Conservation (phyloP, 64 coral and sea anemone species). For the Catalaphyllia jardinei region DNA sequence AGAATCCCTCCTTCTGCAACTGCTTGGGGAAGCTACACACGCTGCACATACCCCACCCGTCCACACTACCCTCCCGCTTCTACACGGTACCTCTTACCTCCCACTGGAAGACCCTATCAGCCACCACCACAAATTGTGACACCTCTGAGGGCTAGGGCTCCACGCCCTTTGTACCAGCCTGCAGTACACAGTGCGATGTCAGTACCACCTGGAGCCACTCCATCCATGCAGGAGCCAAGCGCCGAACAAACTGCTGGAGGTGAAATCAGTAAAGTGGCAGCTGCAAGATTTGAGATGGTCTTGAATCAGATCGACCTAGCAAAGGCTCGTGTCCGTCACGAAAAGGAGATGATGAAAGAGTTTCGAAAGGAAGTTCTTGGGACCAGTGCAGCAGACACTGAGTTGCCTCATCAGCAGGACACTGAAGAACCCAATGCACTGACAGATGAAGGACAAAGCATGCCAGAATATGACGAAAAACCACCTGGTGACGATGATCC, state of each 20-base stretch:
- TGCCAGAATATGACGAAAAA: constrained; percentile 45
- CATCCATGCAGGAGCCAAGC: constrained; percentile 18
- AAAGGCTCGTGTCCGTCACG: constrained; percentile 41
- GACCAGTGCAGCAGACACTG: not conserved
- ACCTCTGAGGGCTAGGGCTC: not conserved
- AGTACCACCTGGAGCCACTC: not conserved
- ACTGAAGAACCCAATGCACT: constrained; percentile 43
- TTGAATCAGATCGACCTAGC: constrained; percentile 92
- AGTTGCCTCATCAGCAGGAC: not conserved
- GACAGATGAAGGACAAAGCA: constrained; percentile 37
- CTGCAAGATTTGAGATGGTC: constrained; percentile 79
- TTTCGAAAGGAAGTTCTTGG: constrained; percentile 7
- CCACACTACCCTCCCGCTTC: not conserved
- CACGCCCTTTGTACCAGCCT: not conserved
- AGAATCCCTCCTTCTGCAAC: constrained; percentile 13
- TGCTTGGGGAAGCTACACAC: constrained; percentile 22
- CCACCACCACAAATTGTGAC: not conserved
- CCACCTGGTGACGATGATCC: constrained; percentile 82
- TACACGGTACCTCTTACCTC: not conserved
- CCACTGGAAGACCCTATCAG: not conserved
- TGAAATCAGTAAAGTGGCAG: constrained; percentile 44
- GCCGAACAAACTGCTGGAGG: constrained; percentile 23
- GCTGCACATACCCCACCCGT: not conserved
- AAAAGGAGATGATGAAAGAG: constrained; percentile 21
- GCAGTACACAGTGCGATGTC: not conserved